These are phyloP conservation scores for Falco biarmicus DNA, from an alignment of 2,797 vertebrate genomes.

Conservation along the genomic window DNA sequence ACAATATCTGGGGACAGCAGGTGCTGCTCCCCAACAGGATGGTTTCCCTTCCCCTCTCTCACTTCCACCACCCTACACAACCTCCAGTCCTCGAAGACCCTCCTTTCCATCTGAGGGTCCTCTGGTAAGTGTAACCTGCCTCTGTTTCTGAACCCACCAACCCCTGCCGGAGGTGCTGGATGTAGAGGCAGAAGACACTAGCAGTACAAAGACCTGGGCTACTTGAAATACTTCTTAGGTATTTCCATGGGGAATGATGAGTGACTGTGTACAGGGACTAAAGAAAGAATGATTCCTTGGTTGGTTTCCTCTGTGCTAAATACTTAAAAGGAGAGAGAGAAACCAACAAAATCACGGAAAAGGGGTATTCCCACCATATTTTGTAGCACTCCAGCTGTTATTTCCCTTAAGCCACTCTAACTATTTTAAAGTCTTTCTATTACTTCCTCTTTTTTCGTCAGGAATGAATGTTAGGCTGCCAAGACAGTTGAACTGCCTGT, in stretches of 20 bases:
- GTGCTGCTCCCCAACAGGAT: neutral
- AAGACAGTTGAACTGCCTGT: neutral
- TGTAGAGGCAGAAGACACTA: neutral
- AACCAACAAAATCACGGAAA: neutral
- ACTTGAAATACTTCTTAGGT: neutral
- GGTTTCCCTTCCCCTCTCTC: neutral
- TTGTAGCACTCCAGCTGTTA: neutral
- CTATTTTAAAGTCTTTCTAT: neutral
- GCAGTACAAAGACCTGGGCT: neutral
- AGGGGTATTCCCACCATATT: neutral
- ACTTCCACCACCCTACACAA: too few species aligned
- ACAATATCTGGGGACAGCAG: neutral
- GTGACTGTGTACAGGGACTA: neutral
- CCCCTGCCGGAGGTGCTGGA: neutral
- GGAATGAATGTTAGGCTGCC: neutral
- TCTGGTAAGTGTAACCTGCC: too few species aligned
- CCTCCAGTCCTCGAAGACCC: accelerated
- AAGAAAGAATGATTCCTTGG: neutral
- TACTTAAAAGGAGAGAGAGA: neutral
- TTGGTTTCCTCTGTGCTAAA: neutral
- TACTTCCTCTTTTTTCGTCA: neutral
- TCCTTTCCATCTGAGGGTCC: neutral
- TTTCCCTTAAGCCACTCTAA: neutral
- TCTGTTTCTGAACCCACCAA: neutral
- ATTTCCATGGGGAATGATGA: neutral